Evolutionary conservation across 2,113 vertebrate species (phyloP).

Genomic region (Gymnobelideus leadbeateri): DNA sequence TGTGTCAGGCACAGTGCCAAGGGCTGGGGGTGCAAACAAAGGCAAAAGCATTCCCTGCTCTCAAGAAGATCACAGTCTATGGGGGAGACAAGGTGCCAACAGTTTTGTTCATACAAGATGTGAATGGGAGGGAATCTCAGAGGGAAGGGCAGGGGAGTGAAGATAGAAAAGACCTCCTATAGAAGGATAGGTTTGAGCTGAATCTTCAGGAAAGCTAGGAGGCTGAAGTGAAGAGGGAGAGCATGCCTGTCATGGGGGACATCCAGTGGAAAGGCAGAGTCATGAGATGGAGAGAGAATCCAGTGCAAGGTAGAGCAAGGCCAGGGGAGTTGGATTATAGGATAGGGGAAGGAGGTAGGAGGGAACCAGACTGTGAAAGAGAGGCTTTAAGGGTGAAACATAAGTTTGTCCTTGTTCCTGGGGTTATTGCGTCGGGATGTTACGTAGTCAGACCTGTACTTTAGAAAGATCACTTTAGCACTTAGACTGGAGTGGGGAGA

Average conservation of each 20-base stretch:
- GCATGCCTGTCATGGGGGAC: not conserved
- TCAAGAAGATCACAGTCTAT: not conserved
- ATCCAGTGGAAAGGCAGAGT: not conserved
- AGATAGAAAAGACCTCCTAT: not conserved
- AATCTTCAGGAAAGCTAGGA: not conserved
- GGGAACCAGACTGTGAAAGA: not conserved
- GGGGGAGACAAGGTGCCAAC: not conserved
- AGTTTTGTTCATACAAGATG: not conserved
- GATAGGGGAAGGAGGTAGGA: not conserved
- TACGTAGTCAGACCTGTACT: not conserved
- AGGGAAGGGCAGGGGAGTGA: not conserved
- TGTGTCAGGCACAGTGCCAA: not conserved
- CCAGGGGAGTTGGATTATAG: not conserved
- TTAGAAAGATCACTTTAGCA: not conserved
- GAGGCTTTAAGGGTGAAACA: not conserved
- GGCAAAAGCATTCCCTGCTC: not conserved
- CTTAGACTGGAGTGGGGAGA: not conserved
- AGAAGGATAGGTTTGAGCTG: not conserved
- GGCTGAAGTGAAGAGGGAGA: not conserved
- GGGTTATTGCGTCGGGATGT: not conserved
- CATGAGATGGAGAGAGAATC: not conserved
- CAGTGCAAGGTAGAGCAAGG: not conserved
- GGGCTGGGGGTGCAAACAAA: not conserved
- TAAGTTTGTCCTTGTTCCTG: not conserved
- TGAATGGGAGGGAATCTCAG: not conserved